Evolutionary conservation across 2,888 invertebrate genomes (phyloP).

Genomic region (Tenthredo livida): DNA sequence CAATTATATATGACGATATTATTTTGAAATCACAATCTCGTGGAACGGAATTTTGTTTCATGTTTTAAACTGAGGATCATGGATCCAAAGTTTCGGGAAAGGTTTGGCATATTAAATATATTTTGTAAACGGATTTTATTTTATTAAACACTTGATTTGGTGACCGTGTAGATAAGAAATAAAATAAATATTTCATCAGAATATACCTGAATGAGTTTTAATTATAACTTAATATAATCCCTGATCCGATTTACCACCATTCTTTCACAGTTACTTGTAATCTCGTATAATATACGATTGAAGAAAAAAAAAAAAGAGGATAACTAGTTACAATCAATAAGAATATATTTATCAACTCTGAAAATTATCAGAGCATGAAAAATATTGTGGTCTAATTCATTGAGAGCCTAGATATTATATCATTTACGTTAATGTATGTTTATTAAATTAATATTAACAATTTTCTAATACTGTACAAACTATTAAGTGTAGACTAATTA

Average conservation of each 20-base stretch:
- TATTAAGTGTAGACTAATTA: constrained; percentile 38
- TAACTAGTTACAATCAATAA: neutral
- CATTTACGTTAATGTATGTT: neutral
- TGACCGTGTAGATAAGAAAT: constrained; percentile 56
- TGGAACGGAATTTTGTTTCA: constrained; percentile 40
- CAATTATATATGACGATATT: neutral
- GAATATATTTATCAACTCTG: neutral
- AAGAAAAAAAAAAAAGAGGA: neutral
- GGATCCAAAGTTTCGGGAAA: constrained; percentile 43
- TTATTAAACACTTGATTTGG: constrained; percentile 59
- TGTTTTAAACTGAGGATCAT: constrained; percentile 29
- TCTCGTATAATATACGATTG: neutral
- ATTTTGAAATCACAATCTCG: constrained; percentile 20
- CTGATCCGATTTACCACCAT: neutral
- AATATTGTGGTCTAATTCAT: neutral
- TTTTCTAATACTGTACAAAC: constrained; percentile 45
- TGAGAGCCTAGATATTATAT: neutral
- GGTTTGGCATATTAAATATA: constrained; percentile 55
- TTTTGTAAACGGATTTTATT: constrained; percentile 57
- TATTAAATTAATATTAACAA: constrained; percentile 33
- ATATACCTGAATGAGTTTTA: constrained; percentile 42
- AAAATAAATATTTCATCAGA: constrained; percentile 55
- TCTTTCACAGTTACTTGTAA: neutral
- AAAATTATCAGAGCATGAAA: neutral
- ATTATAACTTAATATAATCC: neutral